Evolutionary conservation across 2,888 invertebrate genomes (phyloP), one percentile per base, ranked within the genome.

Genomic region (Apodemia duryi): DNA sequence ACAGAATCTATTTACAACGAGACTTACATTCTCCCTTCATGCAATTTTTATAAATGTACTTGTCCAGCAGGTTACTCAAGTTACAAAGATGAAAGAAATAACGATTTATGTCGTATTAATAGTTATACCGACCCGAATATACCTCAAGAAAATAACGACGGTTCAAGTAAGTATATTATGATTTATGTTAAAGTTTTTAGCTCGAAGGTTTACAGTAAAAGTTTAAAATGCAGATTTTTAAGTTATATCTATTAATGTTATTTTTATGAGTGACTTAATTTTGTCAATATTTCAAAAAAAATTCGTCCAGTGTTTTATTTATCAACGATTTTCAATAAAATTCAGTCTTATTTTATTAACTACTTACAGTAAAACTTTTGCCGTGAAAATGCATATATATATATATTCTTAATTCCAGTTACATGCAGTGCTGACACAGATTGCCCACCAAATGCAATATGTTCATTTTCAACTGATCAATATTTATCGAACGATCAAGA

Each of bases 371-470:
- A 21, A 21, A 21, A 21, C 21, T 21, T 21, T 21, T 21, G 21
- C 21, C 4, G 32, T 32, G 32, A 38, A 38, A 6, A 1, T n/a
- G n/a, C n/a, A 21, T 21, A 21, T 21, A 21, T 21, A 21, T 46
- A 46, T 11, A 46, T 13, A 46, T 13, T 46, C 13, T 13, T 46
- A 41, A 63, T 68, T 78, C 72, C 88, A 95, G 95, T 94, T 70
- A 93, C 93, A 35, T 98, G 98, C 84, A 94, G 95, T 78, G 93
- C 94, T 46, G 93, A 96, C 67, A 93, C 95, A 72, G 95, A 95
- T 75, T 98, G 98, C 80, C 96, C 97, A 75, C 93, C 94, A 21
- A 94, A 97, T 79, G 98, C 97, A 6, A 93, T 95, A 63, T 98
- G 98, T 80, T 89, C 94, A 65, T 94, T 92, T 60, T 85, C 93